phyloP scores from a whole-genome alignment of 2,113 vertebrate species.

The Felis catus region F.catus_Fca126_mat1.0 CM031419.1:22569501-22570000 shows the following conservation, averaged over 20 bases:
- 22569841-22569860: background rate
- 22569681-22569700: background rate
- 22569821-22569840: accelerated
- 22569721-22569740: background rate
- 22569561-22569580: background rate
- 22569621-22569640: background rate
- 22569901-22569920: too few species aligned
- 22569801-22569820: accelerated
- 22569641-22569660: too few species aligned
- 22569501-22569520: accelerated
- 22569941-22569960: background rate
- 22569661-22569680: too few species aligned
- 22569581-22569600: background rate
- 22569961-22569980: background rate
- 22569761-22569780: background rate
- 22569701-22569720: background rate
- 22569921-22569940: accelerated
- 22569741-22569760: background rate
- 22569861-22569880: background rate
- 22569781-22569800: background rate
- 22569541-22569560: background rate
- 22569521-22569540: background rate
- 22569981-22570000: background rate
- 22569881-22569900: too few species aligned
- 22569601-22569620: background rate